Evolutionary conservation across 2,888 invertebrate genomes (phyloP).

Genomic region (Cantharis flavilabris): DNA sequence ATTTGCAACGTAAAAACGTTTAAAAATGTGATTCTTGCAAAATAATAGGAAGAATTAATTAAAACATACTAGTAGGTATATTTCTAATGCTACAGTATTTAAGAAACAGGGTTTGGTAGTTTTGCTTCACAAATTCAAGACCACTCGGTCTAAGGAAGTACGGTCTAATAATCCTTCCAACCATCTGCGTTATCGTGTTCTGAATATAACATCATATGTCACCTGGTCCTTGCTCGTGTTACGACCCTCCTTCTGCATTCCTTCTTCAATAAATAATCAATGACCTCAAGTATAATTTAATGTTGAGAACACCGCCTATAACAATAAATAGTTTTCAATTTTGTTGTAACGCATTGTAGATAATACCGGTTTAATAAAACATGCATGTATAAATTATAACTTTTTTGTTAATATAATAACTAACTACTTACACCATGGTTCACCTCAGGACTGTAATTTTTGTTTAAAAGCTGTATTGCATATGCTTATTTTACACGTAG

Average conservation of each 20-base stretch:
- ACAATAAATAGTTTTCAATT: not conserved
- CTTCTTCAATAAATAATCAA: constrained; percentile 18
- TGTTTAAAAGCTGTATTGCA: not conserved
- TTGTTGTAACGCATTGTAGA: not conserved
- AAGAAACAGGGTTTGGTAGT: constrained; percentile 11
- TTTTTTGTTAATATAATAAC: not conserved
- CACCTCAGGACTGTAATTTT: not conserved
- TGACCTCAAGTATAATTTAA: not conserved
- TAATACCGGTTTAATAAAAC: not conserved
- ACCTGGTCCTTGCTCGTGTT: constrained; percentile 23
- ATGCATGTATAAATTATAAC: not conserved
- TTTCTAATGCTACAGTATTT: not conserved
- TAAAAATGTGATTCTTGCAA: not conserved
- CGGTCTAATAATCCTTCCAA: constrained; percentile 28
- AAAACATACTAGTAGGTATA: not conserved
- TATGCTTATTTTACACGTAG: not conserved
- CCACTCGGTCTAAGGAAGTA: constrained; percentile 21
- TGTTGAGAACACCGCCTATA: not conserved
- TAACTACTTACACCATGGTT: not conserved
- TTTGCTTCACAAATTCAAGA: constrained; percentile 14
- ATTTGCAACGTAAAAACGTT: not conserved
- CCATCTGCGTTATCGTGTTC: constrained; percentile 26
- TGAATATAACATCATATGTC: constrained; percentile 26
- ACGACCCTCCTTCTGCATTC: constrained; percentile 10
- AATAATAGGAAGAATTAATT: not conserved